Evolutionary conservation across 2,113 vertebrate genomes (phyloP).

Genomic region (Colistium nudipinnis): DNA sequence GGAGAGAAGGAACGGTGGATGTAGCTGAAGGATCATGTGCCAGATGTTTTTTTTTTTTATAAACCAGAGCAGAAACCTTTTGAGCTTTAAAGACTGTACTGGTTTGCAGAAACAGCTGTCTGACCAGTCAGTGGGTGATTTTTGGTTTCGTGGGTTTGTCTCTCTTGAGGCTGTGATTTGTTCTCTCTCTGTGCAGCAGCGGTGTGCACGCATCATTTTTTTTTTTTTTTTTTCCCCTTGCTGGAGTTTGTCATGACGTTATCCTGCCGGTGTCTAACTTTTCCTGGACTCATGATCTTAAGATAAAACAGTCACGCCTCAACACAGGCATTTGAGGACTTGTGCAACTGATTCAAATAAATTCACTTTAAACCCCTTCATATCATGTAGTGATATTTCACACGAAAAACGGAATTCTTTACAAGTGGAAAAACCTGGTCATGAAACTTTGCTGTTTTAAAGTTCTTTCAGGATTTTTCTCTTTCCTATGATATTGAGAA

Average conservation of each 20-base stretch:
- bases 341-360: too few relatives aligned
- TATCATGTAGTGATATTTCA: too few relatives aligned
- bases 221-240: too few relatives aligned
- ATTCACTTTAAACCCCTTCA: too few relatives aligned
- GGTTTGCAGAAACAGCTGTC: neutral
- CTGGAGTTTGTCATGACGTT: neutral
- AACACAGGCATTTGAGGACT: too few relatives aligned
- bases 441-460: too few relatives aligned
- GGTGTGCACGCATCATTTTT: neutral
- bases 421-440: too few relatives aligned
- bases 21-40: constrained; percentile 42
- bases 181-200: neutral
- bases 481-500: too few relatives aligned
- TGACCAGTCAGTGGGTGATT: neutral
- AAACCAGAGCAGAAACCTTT: constrained; percentile 1
- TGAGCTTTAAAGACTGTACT: neutral
- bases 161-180: neutral
- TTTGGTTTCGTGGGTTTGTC: neutral
- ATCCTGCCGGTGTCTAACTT: neutral
- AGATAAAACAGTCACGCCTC: neutral
- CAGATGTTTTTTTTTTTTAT: constrained; percentile 54
- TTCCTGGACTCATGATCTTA: neutral
- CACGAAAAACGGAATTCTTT: too few relatives aligned
- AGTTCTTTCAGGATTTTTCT: too few relatives aligned
- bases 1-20: constrained; percentile 31